Base-by-base conservation (phyloP, 1,140 invertebrate genomes). In the Drosophila elegans region DNA sequence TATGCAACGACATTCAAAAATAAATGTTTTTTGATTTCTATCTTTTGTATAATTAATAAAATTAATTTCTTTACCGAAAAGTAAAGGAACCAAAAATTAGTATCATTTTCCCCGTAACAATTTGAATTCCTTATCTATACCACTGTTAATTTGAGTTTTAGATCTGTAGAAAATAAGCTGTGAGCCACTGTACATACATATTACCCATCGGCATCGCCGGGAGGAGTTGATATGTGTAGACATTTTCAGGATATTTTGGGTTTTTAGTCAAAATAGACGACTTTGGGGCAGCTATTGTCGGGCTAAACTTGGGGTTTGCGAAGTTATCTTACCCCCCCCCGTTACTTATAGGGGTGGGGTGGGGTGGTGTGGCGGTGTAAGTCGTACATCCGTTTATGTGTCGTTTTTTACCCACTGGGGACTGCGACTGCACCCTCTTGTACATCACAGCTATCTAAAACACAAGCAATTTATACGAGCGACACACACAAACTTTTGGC, bases 401-500 rank as follows among this genome's bases (percentile, higher is more conserved):
- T 29, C 25, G 11, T n/a, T 32, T 25, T 32, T 13, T n/a, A 34
- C 13, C 9, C n/a, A 16, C n/a, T 9, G 46, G 29, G 2, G 3
- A 9, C 25, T 48, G 46, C 29, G 29, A 32, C 48, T 51, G 48
- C 48, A 51, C 48, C 48, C 48, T 51, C 48, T 51, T 10, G 48
- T 34, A 34, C 48, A 34, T 48, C 46, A 48, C 46, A 29, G 12
- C 46, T 34, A 34, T 51, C n/a, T 51, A 51, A 51, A 51, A 51
- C 48, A 32, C 48, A 51, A 51, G 48, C 48, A 13, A 34, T 49
- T 49, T 13, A 49, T 49, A 34, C 13, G 48, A 49, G 48, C 48
- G 16, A 21, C 29, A 13, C 48, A 49, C 44, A 51, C 48, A 51
- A 34, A 51, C 48, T 51, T 51, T 51, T 13, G 48, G 48, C 48